phyloP scores from a whole-genome alignment of 2,888 invertebrate species.

The Diaperis boleti region DNA sequence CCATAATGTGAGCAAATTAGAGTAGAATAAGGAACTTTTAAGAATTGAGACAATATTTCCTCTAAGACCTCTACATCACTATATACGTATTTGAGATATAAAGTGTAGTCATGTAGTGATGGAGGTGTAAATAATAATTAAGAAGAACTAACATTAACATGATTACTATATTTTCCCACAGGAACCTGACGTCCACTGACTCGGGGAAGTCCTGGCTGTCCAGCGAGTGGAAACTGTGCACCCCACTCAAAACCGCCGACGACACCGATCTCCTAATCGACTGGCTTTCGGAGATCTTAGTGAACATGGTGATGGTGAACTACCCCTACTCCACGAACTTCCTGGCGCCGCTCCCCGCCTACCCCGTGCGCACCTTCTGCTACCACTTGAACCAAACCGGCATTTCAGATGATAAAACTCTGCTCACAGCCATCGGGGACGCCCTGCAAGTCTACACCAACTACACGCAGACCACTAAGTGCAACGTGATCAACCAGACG shows the following conservation, averaged over 20 bases:
- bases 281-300: slow-evolving; percentile 81
- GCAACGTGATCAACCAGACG: slow-evolving; percentile 73
- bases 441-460: slow-evolving; percentile 85
- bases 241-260: slow-evolving; percentile 71
- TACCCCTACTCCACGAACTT: slow-evolving; percentile 93
- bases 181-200: slow-evolving; percentile 69
- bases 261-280: slow-evolving; percentile 73
- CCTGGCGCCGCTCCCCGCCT: slow-evolving; percentile 83
- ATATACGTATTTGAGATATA: too few species aligned
- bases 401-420: slow-evolving; percentile 62
- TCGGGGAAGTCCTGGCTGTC: slow-evolving; percentile 79
- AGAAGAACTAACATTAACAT: too few species aligned
- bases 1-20: too few species aligned
- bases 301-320: slow-evolving; percentile 92
- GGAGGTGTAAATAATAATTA: too few species aligned
- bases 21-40: too few species aligned
- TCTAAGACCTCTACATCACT: too few species aligned
- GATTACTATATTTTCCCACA: too few species aligned
- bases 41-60: too few species aligned
- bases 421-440: slow-evolving; percentile 74
- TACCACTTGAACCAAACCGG: slow-evolving; percentile 64
- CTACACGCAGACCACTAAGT: slow-evolving; percentile 78
- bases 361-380: slow-evolving; percentile 81
- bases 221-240: slow-evolving; percentile 82
- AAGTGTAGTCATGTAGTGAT: too few species aligned